phyloP scores from a whole-genome alignment of 2,888 invertebrate genomes.

The Drosophila sordidula region DNA sequence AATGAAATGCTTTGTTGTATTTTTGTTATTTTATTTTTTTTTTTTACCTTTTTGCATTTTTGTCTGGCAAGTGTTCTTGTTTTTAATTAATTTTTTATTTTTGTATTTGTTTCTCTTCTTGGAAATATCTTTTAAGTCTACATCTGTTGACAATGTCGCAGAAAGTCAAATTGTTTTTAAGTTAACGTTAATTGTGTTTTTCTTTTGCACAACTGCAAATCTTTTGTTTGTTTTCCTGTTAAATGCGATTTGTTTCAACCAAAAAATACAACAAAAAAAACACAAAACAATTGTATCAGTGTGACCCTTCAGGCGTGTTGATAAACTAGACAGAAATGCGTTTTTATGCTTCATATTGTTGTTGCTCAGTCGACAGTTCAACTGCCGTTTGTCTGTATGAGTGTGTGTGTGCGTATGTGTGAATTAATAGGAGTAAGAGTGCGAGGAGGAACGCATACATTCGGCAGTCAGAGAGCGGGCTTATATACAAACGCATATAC shows the following conservation, averaged over 20 bases:
- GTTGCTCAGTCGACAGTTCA: slow-evolving; percentile 2
- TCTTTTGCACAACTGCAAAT: slow-evolving; percentile 10
- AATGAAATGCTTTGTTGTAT: background rate
- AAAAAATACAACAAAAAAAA: slow-evolving; percentile 13
- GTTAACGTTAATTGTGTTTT: slow-evolving; percentile 21
- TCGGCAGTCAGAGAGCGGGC: background rate
- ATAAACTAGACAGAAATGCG: background rate
- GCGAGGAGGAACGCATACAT: background rate
- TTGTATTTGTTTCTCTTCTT: slow-evolving; percentile 16
- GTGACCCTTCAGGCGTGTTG: slow-evolving; percentile 18
- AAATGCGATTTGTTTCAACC: slow-evolving; percentile 9
- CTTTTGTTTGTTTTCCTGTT: background rate
- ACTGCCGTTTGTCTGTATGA: background rate
- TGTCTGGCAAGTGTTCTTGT: slow-evolving; percentile 30
- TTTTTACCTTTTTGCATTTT: slow-evolving; percentile 21
- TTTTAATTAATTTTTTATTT: slow-evolving; percentile 2
- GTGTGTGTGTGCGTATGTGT: background rate
- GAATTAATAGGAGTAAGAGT: background rate
- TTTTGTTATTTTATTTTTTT: background rate
- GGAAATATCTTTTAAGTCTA: slow-evolving; percentile 49
- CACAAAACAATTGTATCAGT: slow-evolving; percentile 5
- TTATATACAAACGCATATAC: slow-evolving; percentile 4
- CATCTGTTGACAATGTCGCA: slow-evolving; percentile 34
- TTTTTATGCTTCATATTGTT: slow-evolving; percentile 10
- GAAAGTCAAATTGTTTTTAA: slow-evolving; percentile 27